A percentile compares a stretch with the other conserved stretches of the same genome.
Conservation (phyloP, 2,113 vertebrate genomes). For the Platysteira castanea region DNA sequence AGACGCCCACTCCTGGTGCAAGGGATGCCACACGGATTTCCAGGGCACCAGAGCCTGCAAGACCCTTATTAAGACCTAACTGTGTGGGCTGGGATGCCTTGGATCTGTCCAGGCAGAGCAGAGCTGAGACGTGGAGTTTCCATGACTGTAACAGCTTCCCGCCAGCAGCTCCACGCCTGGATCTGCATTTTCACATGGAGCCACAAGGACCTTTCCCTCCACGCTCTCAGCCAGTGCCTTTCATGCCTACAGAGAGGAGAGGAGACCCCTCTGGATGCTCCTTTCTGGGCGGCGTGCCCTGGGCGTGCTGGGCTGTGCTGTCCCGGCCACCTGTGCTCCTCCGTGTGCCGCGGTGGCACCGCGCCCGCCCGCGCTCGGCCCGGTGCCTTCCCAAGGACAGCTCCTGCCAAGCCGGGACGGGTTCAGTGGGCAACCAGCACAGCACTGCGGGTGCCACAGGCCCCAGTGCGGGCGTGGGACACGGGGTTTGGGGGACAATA, state of each 20-base stretch:
- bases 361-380: not conserved
- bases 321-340: not conserved
- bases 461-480: rapidly evolving
- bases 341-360: not conserved
- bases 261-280: not conserved
- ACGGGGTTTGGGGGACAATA: not conserved
- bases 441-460: rapidly evolving
- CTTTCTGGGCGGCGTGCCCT: not conserved
- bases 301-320: not conserved
- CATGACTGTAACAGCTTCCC: not conserved
- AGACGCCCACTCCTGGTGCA: not conserved
- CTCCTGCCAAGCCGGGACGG: not conserved
- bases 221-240: not conserved
- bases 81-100: not conserved
- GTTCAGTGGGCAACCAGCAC: not conserved
- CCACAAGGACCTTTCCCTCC: rapidly evolving
- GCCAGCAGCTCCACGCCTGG: not conserved
- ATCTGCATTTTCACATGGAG: rapidly evolving
- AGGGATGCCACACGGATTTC: not conserved
- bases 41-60: not conserved
- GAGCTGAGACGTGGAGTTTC: not conserved
- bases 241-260: not conserved
- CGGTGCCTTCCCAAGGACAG: not conserved
- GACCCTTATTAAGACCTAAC: not conserved
- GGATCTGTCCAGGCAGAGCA: not conserved